phyloP scores from a whole-genome alignment of 53 echinoderm and acorn worm genomes.

The Actinopyga echinites region DNA sequence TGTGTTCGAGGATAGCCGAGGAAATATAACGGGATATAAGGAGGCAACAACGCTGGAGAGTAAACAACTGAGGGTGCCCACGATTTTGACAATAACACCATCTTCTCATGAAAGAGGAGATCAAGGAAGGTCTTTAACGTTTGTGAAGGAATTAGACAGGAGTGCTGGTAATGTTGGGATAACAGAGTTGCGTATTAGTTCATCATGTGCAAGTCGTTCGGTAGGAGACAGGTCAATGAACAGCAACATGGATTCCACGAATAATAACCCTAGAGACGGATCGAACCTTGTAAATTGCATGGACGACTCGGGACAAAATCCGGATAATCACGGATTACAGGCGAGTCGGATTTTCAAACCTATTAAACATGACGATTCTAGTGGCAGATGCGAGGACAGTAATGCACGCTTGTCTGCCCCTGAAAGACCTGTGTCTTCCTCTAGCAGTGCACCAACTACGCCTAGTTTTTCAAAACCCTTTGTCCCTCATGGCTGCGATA shows the following conservation, averaged over 20 bases:
- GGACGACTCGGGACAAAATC: slow-evolving; percentile 23
- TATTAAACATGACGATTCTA: neutral
- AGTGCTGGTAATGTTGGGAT: slow-evolving; percentile 4
- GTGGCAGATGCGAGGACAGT: neutral
- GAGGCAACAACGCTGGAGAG: neutral
- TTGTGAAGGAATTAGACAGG: slow-evolving; percentile 4
- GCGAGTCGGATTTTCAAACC: slow-evolving; percentile 29
- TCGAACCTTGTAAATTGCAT: slow-evolving; percentile 2
- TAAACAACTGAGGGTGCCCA: neutral
- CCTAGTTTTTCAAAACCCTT: slow-evolving; percentile 45
- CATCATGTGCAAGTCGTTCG: slow-evolving; percentile 27
- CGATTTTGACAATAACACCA: slow-evolving; percentile 37
- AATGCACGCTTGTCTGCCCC: slow-evolving; percentile 27
- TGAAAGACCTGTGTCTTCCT: slow-evolving; percentile 8
- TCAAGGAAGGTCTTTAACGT: neutral
- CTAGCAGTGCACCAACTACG: slow-evolving; percentile 39
- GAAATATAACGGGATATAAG: slow-evolving; percentile 20
- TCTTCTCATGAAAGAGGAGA: neutral
- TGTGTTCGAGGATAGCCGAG: slow-evolving; percentile 18
- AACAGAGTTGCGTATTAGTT: slow-evolving; percentile 37
- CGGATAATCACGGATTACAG: slow-evolving; percentile 35
- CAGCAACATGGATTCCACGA: slow-evolving; percentile 31
- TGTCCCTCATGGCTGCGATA: slow-evolving; percentile 16
- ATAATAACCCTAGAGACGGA: slow-evolving; percentile 32
- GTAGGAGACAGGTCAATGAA: slow-evolving; percentile 19